These are phyloP conservation scores for Cassiopea xamachana DNA, from an alignment of 30 jellyfish, hydroid and myxozoan genomes.

Conservation along the genomic window DNA sequence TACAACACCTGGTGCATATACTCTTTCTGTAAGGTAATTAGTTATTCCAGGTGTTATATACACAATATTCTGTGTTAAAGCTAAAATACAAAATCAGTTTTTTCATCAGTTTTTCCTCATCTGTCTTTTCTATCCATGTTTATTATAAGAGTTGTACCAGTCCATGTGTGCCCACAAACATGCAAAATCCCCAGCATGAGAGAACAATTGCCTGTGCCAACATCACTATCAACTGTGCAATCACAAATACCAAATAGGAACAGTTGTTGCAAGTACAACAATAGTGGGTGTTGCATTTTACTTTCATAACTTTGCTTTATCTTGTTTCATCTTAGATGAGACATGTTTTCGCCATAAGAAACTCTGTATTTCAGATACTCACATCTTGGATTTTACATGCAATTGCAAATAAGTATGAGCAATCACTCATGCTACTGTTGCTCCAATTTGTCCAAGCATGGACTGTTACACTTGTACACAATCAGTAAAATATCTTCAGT, in stretches of 20 bases:
- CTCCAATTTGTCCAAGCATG: no score
- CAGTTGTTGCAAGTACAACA: not conserved
- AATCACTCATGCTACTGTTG: no score
- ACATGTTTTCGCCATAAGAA: no score
- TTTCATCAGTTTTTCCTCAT: not conserved
- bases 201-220: not conserved
- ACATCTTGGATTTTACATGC: no score
- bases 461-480: no score
- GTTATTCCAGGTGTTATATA: not conserved
- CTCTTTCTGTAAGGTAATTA: constrained; percentile 89
- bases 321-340: not conserved
- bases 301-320: no score
- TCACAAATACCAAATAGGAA: not conserved
- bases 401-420: no score
- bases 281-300: not conserved
- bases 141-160: not conserved
- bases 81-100: no score
- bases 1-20: constrained; percentile 93
- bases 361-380: no score
- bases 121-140: not conserved
- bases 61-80: not conserved
- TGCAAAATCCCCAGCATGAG: not conserved
- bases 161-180: not conserved
- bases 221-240: no score
- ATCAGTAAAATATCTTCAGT: no score